These are phyloP conservation scores for Pogonophryne albipinna DNA, from an alignment of 2,797 vertebrate species.

Conservation along the genomic window DNA sequence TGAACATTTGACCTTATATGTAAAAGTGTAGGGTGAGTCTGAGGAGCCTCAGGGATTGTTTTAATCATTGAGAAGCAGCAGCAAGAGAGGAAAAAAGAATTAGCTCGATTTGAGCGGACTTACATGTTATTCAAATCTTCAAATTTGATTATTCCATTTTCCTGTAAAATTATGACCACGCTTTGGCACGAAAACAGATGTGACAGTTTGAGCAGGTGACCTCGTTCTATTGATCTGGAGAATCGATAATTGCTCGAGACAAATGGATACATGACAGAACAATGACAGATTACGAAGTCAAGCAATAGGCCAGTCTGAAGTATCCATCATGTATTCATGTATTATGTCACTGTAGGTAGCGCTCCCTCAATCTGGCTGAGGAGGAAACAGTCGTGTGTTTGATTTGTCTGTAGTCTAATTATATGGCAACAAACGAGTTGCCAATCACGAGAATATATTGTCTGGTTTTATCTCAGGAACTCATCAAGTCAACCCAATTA, in stretches of 20 bases:
- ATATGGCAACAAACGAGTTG: slow-evolving; percentile 86
- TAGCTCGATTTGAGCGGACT: slow-evolving; percentile 34
- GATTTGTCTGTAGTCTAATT: slow-evolving; percentile 83
- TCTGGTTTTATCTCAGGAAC: slow-evolving; percentile 85
- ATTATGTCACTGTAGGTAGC: slow-evolving; percentile 12
- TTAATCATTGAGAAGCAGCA: slow-evolving; percentile 74
- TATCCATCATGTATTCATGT: slow-evolving; percentile 20
- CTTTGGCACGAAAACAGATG: not conserved
- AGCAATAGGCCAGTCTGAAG: not conserved
- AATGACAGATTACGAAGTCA: slow-evolving; percentile 12
- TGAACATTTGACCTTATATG: slow-evolving; percentile 85
- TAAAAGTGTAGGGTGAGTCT: slow-evolving; percentile 79
- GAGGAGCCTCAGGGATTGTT: slow-evolving; percentile 68
- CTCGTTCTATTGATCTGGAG: not conserved
- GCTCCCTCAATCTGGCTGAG: slow-evolving; percentile 36
- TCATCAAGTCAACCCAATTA: slow-evolving; percentile 88
- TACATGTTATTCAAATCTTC: slow-evolving; percentile 53
- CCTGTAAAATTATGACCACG: not conserved
- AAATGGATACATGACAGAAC: slow-evolving; percentile 17
- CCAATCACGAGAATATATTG: slow-evolving; percentile 86
- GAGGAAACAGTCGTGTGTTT: slow-evolving; percentile 66
- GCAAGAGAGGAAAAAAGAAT: slow-evolving; percentile 20
- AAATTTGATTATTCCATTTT: not conserved
- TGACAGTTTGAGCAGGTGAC: slow-evolving; percentile 2
- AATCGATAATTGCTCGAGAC: slow-evolving; percentile 27